phyloP scores from a whole-genome alignment of 2,888 invertebrate genomes.

The Abscondita cerata region DNA sequence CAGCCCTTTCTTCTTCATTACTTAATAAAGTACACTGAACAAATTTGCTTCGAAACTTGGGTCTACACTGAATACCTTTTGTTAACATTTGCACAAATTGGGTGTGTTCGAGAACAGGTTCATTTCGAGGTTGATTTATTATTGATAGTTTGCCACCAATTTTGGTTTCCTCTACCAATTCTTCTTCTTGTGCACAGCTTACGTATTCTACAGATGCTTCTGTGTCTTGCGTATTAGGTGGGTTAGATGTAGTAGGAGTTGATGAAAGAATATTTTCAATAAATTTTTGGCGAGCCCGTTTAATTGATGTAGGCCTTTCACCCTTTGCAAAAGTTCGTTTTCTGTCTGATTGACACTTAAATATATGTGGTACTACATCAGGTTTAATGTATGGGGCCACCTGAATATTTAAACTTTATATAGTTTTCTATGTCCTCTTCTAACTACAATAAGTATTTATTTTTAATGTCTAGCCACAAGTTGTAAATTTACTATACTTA shows the following conservation, averaged over 20 bases:
- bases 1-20: background rate
- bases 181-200: background rate
- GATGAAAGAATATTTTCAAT: too few relatives aligned
- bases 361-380: slow-evolving; percentile 11
- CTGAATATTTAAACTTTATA: slow-evolving; percentile 1
- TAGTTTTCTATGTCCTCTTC: slow-evolving; percentile 8
- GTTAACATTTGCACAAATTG: too few relatives aligned
- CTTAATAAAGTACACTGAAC: slow-evolving; percentile 1
- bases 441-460: slow-evolving; percentile 1
- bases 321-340: background rate
- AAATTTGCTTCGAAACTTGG: slow-evolving; percentile 3
- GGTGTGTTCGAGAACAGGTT: too few relatives aligned
- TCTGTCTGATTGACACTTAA: slow-evolving; percentile 2
- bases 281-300: background rate
- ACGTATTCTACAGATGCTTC: background rate
- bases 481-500: slow-evolving; percentile 8
- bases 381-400: slow-evolving; percentile 3
- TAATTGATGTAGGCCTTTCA: background rate
- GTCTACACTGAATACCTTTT: slow-evolving; percentile 4
- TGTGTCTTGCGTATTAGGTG: background rate
- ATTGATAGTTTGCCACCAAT: too few relatives aligned
- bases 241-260: background rate
- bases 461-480: background rate
- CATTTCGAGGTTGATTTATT: too few relatives aligned
- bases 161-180: background rate